A percentile compares a stretch with the other conserved stretches of the same genome.
These are phyloP conservation scores for Cisticola juncidis DNA, from an alignment of 2,113 vertebrate species.

Conservation along the genomic window DNA sequence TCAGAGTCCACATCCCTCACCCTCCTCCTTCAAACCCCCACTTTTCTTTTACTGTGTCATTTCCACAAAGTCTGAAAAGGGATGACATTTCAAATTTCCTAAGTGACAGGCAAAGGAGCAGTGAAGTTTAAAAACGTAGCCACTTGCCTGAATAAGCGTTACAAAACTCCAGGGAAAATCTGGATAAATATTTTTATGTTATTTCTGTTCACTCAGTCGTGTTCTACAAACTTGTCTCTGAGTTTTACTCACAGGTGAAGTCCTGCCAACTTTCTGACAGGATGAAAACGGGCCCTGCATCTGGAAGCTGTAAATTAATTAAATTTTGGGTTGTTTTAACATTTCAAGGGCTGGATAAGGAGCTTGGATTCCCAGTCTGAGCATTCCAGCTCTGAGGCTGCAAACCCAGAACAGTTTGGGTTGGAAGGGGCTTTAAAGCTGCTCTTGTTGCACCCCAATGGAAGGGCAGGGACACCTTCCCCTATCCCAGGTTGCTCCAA, in stretches of 20 bases:
- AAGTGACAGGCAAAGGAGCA: background rate
- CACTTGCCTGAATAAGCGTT: background rate
- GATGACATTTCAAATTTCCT: background rate
- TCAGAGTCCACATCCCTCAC: background rate
- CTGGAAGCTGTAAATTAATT: background rate
- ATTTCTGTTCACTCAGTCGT: background rate
- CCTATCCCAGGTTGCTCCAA: fast-evolving
- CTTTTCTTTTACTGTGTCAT: background rate
- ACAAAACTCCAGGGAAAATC: background rate
- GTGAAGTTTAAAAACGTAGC: background rate
- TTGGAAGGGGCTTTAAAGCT: background rate
- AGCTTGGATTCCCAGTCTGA: background rate
- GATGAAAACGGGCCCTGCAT: background rate
- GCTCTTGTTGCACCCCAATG: background rate
- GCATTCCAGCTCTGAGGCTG: fast-evolving
- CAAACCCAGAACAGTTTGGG: background rate
- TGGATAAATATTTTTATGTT: background rate
- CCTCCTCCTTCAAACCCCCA: background rate
- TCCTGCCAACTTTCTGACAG: background rate
- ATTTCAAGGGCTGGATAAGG: background rate
- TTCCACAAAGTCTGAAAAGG: background rate
- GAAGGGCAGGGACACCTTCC: background rate
- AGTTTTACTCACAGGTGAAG: background rate
- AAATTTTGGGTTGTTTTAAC: background rate
- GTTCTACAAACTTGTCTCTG: background rate